These are phyloP conservation scores for Fragum whitleyi DNA, from an alignment of 2,888 invertebrate genomes.

Conservation along the genomic window DNA sequence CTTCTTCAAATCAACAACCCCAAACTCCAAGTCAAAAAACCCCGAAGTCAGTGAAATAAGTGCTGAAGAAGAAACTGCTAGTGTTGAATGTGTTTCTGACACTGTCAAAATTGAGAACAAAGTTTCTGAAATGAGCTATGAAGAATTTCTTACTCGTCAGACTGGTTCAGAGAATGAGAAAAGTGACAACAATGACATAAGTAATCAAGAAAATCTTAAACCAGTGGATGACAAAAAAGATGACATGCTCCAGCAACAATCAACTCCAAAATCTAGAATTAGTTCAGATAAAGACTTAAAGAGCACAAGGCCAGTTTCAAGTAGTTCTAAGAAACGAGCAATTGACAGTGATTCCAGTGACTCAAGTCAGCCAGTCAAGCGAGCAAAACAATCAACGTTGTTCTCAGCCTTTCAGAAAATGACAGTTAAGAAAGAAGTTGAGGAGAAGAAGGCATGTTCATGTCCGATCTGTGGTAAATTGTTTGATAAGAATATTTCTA, in stretches of 20 bases:
- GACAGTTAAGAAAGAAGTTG: conserved; percentile 57
- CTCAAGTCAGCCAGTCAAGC: conserved; percentile 60
- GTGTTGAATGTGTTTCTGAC: not conserved
- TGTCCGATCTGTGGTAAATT: conserved; percentile 79
- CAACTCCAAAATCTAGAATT: not conserved
- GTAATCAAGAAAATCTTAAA: not conserved
- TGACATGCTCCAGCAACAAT: not conserved
- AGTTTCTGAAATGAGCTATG: conserved; percentile 52
- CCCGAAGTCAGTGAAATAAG: too few relatives aligned
- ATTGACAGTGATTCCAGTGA: not conserved
- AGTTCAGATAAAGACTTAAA: not conserved
- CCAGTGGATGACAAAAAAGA: not conserved
- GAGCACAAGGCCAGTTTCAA: not conserved
- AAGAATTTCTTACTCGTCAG: conserved; percentile 39
- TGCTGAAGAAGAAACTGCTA: not conserved
- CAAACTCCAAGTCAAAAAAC: not conserved
- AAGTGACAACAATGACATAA: not conserved
- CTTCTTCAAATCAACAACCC: conserved; percentile 77
- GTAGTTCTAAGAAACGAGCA: conserved; percentile 48
- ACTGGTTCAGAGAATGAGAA: not conserved
- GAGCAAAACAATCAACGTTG: conserved; percentile 71
- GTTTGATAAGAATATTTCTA: conserved; percentile 73
- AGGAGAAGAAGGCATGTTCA: conserved; percentile 38
- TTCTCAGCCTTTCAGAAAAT: conserved; percentile 74
- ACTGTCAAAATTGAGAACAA: not conserved